phyloP scores from a whole-genome alignment of 2,888 invertebrate genomes.

The Cetonia aurata region DNA sequence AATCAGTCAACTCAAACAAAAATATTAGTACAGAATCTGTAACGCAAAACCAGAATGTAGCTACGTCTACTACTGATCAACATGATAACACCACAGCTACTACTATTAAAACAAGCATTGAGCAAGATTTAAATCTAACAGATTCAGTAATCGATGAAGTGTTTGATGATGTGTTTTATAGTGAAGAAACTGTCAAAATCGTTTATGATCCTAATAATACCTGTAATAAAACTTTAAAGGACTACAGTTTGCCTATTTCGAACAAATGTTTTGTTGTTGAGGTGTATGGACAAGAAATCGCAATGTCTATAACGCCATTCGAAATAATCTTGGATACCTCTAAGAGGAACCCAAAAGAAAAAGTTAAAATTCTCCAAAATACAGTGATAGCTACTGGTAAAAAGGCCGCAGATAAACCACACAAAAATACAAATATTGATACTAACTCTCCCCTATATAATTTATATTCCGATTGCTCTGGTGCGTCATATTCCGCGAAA shows the following conservation, averaged over 20 bases:
- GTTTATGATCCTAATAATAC: constrained; percentile 46
- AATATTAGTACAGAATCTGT: neutral
- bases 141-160: constrained; percentile 38
- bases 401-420: constrained; percentile 23
- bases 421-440: constrained; percentile 12
- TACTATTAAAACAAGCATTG: neutral
- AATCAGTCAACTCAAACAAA: neutral
- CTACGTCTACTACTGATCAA: neutral
- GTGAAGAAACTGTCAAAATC: constrained; percentile 46
- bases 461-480: constrained; percentile 39
- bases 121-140: constrained; percentile 39
- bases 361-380: constrained; percentile 43
- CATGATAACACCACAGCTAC: neutral
- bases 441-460: constrained; percentile 41
- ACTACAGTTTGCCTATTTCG: constrained; percentile 52
- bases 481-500: neutral
- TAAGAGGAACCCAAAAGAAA: constrained; percentile 13
- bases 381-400: neutral
- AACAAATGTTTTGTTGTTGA: constrained; percentile 53
- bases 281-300: constrained; percentile 55
- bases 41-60: neutral
- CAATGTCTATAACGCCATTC: constrained; percentile 54
- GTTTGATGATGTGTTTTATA: constrained; percentile 45
- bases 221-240: constrained; percentile 45
- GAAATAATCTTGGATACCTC: constrained; percentile 52